Percentiles rank a stretch among this genome's conserved stretches.
phyloP scores from a whole-genome alignment of 2,797 vertebrate species.

The Bovichtus diacanthus region DNA sequence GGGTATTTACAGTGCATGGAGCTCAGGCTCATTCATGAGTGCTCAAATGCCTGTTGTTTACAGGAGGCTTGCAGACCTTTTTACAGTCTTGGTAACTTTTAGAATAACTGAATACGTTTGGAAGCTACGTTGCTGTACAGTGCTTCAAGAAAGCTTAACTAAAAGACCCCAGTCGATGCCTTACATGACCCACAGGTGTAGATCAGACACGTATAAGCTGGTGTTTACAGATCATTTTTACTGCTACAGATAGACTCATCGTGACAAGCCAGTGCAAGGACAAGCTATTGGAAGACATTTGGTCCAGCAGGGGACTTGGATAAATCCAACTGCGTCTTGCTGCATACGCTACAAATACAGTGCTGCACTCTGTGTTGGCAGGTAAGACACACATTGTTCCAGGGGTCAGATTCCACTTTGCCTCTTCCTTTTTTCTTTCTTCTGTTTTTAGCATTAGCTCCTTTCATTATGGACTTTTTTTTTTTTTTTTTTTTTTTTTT shows the following conservation, averaged over 20 bases:
- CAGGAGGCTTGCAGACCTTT: constrained; percentile 34
- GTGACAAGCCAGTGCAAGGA: constrained; percentile 12
- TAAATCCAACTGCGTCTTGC: constrained; percentile 6
- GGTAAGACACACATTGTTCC: constrained; percentile 6
- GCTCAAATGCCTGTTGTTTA: constrained; percentile 9
- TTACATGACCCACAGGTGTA: constrained; percentile 4
- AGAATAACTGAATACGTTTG: constrained; percentile 15
- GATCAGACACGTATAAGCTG: constrained; percentile 22
- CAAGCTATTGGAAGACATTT: constrained; percentile 47
- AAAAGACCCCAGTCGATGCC: constrained; percentile 1
- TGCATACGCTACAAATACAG: constrained; percentile 22
- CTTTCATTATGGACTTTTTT: not conserved
- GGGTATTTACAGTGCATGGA: constrained; percentile 64
- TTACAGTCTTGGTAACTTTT: constrained; percentile 32
- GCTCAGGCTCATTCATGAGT: constrained; percentile 36
- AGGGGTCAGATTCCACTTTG: constrained; percentile 16
- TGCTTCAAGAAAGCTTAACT: constrained; percentile 6
- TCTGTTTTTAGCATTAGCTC: constrained; percentile 17
- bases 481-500: constrained; percentile 17
- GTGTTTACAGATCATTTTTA: constrained; percentile 15
- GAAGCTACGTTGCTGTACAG: constrained; percentile 34
- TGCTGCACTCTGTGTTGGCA: constrained; percentile 15
- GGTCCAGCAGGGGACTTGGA: constrained; percentile 1
- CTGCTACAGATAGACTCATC: constrained; percentile 22
- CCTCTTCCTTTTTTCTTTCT: constrained; percentile 6